Evolutionary conservation across 37 sponge, comb jelly and placozoan genomes (phyloP).

Genomic region (Bolinopsis microptera): DNA sequence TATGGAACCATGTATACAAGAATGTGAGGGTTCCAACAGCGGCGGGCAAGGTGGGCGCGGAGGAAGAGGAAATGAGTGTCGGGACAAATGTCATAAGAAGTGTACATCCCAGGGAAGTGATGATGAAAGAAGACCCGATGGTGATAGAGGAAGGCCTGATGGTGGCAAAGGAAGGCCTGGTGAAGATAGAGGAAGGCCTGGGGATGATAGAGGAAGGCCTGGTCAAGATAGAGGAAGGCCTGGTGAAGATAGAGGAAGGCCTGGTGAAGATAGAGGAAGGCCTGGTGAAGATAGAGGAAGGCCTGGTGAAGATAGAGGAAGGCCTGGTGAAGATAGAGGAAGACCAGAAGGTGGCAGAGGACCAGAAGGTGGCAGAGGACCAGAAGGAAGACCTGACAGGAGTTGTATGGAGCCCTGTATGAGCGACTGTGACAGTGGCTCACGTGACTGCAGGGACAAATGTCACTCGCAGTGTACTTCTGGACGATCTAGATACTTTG

Average conservation of each 20-base stretch:
- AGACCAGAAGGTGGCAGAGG: neutral
- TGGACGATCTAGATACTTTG: neutral
- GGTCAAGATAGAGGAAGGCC: too few relatives aligned
- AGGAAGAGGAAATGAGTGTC: neutral
- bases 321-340: neutral
- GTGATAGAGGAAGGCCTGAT: neutral
- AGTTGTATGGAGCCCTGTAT: constrained; percentile 8
- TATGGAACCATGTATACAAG: neutral
- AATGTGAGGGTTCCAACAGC: neutral
- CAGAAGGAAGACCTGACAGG: neutral
- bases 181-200: neutral
- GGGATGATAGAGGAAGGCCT: neutral
- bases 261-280: neutral
- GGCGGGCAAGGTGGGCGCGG: neutral
- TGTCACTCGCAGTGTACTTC: constrained; percentile 11
- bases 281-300: neutral
- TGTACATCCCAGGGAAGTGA: neutral
- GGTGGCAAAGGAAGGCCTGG: neutral
- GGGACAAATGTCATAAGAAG: neutral
- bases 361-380: neutral
- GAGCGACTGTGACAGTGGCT: neutral
- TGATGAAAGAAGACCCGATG: neutral
- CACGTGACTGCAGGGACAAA: neutral
- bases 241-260: neutral
- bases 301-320: neutral